Base-by-base conservation (phyloP, 2,797 vertebrate genomes). In the Apogon hyalosoma region DNA sequence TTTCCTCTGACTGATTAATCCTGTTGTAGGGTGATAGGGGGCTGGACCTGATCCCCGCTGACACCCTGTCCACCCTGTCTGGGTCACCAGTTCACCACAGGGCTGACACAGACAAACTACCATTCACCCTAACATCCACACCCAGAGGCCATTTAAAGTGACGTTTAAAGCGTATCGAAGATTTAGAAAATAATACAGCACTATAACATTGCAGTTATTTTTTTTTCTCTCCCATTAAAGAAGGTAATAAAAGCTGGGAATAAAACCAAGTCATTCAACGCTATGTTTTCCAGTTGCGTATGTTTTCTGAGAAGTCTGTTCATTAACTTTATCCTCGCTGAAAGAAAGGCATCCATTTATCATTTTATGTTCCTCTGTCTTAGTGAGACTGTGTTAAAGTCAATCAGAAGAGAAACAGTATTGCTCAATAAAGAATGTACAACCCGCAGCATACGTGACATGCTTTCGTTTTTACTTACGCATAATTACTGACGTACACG, bases 291-390 rank as follows among this genome's bases (percentile, higher is more conserved):
- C 4, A 19, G 45, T 31, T 6, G 14, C 8, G 38, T 50, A 11
- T 47, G n/a, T 49, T 59, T 21, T 3, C 36, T 3, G 0, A 0
- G 16, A 64, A 73, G 49, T 16, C 39, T 56, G 28, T 50, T 50
- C 47, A 66, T 55, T 52, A 56, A 52, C 10, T 61, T 46, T 36
- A 47, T 60, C 40, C 11, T 13, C 1, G 15, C 48, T 53, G 36
- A 55, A 47, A 70, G n/a, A 43, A 70, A 64, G 63, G 2, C 15
- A 52, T 43, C 47, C 48, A 43, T 56, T 60, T 50, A n/a, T 71
- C 41, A 48, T 67, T 68, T 60, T 33, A 36, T 70, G 53, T 70
- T 59, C n/a, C 55, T 52, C 41, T 52, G 41, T 33, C 19, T 72
- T 59, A 50, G 38, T 18, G 62, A 38, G 36, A 63, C 11, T 43